Percentiles rank a stretch among this genome's conserved stretches.
Conservation (phyloP, 2,888 invertebrate species). For the Prosopocoilus inquinatus region DNA sequence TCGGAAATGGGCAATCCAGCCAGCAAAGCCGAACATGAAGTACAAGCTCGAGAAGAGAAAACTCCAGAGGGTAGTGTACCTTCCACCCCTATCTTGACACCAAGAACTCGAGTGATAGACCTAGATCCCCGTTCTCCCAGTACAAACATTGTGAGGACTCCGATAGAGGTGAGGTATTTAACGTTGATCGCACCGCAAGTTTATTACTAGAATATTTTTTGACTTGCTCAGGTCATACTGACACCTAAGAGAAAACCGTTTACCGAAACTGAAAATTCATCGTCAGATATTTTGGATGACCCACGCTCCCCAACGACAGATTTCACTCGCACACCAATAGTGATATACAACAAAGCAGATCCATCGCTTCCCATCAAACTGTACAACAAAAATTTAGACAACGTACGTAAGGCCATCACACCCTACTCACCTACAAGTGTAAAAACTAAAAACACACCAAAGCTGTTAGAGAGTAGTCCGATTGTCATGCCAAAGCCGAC, state of each 20-base stretch:
- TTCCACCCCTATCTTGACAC: slow-evolving; percentile 32
- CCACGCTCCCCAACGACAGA: slow-evolving; percentile 61
- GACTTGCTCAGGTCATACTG: not conserved
- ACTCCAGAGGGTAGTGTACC: slow-evolving; percentile 21
- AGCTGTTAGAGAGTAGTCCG: slow-evolving; percentile 43
- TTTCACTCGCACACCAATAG: slow-evolving; percentile 60
- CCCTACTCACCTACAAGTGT: slow-evolving; percentile 9
- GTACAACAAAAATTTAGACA: slow-evolving; percentile 45
- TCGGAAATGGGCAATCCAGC: slow-evolving; percentile 25
- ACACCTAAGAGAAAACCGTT: not conserved
- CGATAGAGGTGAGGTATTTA: slow-evolving; percentile 53
- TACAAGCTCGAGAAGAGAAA: slow-evolving; percentile 12
- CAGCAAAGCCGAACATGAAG: slow-evolving; percentile 27
- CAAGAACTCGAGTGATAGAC: slow-evolving; percentile 28
- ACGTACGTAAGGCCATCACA: slow-evolving; percentile 26
- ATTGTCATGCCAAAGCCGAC: slow-evolving; percentile 38
- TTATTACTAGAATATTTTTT: too few species aligned
- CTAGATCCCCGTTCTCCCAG: slow-evolving; percentile 62
- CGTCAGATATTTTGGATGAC: slow-evolving; percentile 35
- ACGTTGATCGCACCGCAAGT: too few species aligned
- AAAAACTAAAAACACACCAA: slow-evolving; percentile 35
- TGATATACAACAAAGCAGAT: slow-evolving; percentile 23
- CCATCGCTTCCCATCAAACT: slow-evolving; percentile 29
- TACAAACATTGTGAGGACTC: slow-evolving; percentile 58
- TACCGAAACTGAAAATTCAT: too few species aligned